Evolutionary conservation across 1,140 invertebrate genomes (phyloP).

Genomic region (Monochamus saltuarius): DNA sequence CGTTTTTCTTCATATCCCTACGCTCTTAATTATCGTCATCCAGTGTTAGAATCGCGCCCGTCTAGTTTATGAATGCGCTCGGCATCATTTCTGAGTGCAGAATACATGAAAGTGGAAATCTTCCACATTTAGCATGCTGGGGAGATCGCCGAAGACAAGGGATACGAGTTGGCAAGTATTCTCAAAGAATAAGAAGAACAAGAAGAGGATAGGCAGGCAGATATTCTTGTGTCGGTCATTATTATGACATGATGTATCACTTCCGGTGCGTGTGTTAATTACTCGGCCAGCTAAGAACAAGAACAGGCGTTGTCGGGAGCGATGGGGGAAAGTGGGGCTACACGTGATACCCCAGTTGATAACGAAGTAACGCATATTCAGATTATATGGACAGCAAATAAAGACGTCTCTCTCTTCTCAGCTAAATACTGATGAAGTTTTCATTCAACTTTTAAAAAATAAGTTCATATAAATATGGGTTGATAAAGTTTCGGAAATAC

Average conservation of each 20-base stretch:
- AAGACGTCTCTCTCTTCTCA: no score
- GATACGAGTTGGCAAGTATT: slow-evolving; percentile 17
- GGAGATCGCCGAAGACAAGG: slow-evolving; percentile 15
- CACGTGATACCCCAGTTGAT: neutral
- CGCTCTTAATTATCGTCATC: no score
- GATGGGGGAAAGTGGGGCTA: neutral
- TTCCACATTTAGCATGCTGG: slow-evolving; percentile 9
- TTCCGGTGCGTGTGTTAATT: slow-evolving; percentile 52
- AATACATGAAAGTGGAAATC: slow-evolving; percentile 10
- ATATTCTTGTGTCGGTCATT: slow-evolving; percentile 52
- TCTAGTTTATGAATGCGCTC: no score
- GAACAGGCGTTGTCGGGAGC: slow-evolving; percentile 40
- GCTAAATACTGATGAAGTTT: no score
- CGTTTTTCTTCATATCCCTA: no score
- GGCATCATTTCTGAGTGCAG: no score
- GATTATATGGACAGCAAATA: no score
- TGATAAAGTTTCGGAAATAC: no score
- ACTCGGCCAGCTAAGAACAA: slow-evolving; percentile 48
- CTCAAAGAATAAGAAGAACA: slow-evolving; percentile 22
- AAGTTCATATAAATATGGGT: no score
- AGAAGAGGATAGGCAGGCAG: slow-evolving; percentile 20
- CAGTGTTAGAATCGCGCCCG: no score
- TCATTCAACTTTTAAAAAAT: no score
- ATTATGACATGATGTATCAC: slow-evolving; percentile 53
- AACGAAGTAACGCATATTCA: no score